Evolutionary conservation across 2,888 invertebrate genomes (phyloP).

Genomic region (Tetrapedia diversipes): DNA sequence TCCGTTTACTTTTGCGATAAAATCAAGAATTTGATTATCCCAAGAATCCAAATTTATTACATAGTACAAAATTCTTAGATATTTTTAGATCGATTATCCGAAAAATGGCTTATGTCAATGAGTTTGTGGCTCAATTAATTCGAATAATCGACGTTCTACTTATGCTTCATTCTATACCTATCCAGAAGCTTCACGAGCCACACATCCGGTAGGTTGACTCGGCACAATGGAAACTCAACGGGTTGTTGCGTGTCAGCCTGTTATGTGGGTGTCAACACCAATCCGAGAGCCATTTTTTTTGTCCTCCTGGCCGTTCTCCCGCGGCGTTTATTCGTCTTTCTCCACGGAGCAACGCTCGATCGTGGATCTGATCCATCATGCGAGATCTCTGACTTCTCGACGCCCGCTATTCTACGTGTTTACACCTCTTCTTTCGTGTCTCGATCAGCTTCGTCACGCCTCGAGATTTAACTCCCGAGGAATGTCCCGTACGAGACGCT

Average conservation of each 20-base stretch:
- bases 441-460: conserved; percentile 37
- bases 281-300: conserved; percentile 52
- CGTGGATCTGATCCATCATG: conserved; percentile 58
- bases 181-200: conserved; percentile 5
- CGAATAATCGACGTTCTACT: no score
- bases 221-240: conserved; percentile 16
- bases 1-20: no score
- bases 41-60: no score
- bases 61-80: no score
- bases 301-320: conserved; percentile 10
- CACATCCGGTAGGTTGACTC: conserved; percentile 10
- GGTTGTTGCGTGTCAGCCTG: conserved; percentile 55
- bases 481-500: conserved; percentile 23
- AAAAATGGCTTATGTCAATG: no score
- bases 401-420: conserved; percentile 36
- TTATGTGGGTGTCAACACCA: conserved; percentile 70
- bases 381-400: conserved; percentile 31
- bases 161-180: neutral
- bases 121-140: no score
- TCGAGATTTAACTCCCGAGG: conserved; percentile 27
- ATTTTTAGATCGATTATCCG: no score
- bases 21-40: no score
- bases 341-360: conserved; percentile 16
- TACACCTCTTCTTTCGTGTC: conserved; percentile 34
- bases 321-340: conserved; percentile 13